Conservation (phyloP, 2,797 vertebrate genomes). For the Gambelia wislizenii region DNA sequence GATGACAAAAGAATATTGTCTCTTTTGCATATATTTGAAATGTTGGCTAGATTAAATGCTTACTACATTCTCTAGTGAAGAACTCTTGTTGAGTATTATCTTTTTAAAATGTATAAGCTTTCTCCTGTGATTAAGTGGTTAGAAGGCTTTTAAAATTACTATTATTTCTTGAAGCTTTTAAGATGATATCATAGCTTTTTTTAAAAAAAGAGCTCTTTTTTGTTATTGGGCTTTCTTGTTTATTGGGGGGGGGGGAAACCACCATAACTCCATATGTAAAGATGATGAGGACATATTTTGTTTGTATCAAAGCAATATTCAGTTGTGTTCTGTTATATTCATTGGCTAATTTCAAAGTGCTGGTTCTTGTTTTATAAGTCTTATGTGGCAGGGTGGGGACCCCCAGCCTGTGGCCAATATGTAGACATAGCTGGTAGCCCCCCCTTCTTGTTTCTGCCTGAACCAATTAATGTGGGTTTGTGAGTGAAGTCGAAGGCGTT, state of each 20-base stretch:
- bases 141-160: constrained; percentile 58
- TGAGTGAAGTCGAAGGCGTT: too few species aligned
- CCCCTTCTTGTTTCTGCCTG: neutral
- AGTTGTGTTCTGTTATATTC: too few species aligned
- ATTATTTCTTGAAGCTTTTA: constrained; percentile 41
- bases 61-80: constrained; percentile 52
- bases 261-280: neutral
- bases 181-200: too few species aligned
- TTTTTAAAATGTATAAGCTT: constrained; percentile 52
- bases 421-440: neutral
- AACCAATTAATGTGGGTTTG: neutral
- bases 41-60: constrained; percentile 60
- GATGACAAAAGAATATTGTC: constrained; percentile 67
- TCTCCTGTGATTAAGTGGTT: neutral
- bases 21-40: too few species aligned
- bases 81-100: constrained; percentile 38
- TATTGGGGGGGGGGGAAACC: neutral
- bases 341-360: neutral
- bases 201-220: too few species aligned
- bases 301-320: neutral
- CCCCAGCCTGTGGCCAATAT: neutral
- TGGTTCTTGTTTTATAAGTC: neutral
- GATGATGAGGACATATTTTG: neutral
- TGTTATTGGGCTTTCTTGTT: neutral
- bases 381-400: neutral